Percentiles rank a stretch among this genome's conserved stretches.
Conservation (phyloP, 2,797 vertebrate species). For the Hozukius guyotensis region DNA sequence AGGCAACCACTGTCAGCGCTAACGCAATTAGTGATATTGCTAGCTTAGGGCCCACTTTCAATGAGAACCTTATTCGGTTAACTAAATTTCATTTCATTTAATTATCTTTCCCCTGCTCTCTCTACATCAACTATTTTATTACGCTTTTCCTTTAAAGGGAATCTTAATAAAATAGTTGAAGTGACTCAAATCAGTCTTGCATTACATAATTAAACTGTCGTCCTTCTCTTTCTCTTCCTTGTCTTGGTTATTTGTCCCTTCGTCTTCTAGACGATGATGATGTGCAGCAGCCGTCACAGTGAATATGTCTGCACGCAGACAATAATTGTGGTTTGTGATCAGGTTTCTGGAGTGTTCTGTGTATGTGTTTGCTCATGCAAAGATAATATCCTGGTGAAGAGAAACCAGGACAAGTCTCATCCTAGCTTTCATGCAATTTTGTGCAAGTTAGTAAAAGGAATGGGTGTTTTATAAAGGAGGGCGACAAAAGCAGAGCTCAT, state of each 20-base stretch:
- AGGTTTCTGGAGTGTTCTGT: neutral
- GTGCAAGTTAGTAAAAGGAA: neutral
- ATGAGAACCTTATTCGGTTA: neutral
- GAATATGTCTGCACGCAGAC: neutral
- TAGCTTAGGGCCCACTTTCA: neutral
- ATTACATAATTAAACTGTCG: neutral
- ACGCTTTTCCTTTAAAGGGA: neutral
- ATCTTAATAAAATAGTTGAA: neutral
- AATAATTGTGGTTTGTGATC: neutral
- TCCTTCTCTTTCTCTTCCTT: neutral
- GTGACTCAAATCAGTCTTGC: neutral
- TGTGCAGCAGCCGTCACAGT: neutral
- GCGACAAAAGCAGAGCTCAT: neutral
- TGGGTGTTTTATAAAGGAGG: neutral
- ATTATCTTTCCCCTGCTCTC: neutral
- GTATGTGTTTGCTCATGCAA: neutral
- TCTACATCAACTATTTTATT: neutral
- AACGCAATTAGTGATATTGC: conserved; percentile 10
- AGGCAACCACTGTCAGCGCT: neutral
- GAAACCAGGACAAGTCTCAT: neutral
- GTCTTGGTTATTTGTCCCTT: neutral
- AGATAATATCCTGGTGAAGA: neutral
- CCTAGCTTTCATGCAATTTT: neutral
- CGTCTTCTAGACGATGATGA: neutral
- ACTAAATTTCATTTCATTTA: neutral